Evolutionary conservation across 2,113 vertebrate species (phyloP).

Genomic region (Eclectus roratus): DNA sequence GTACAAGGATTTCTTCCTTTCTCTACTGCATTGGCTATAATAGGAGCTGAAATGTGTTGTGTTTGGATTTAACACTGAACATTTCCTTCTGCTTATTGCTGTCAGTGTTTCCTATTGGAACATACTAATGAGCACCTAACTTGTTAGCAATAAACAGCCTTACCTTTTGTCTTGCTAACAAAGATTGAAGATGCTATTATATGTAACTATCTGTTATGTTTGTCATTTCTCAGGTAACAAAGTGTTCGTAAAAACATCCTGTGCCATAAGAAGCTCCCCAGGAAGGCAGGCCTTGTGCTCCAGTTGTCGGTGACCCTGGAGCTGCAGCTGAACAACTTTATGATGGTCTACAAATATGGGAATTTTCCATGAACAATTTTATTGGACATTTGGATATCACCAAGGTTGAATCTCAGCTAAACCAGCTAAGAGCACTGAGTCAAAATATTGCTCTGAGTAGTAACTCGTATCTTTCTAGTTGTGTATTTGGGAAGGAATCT

Average conservation of each 20-base stretch:
- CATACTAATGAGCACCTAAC: slow-evolving; percentile 30
- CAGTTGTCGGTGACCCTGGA: neutral
- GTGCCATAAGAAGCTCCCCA: neutral
- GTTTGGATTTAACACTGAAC: neutral
- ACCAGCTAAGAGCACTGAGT: slow-evolving; percentile 33
- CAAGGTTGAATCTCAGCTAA: slow-evolving; percentile 33
- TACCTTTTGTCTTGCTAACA: slow-evolving; percentile 34
- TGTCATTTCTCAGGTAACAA: slow-evolving; percentile 62
- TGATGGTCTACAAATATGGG: neutral
- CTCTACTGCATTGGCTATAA: neutral
- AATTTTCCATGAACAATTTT: slow-evolving; percentile 56
- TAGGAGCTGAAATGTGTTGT: neutral
- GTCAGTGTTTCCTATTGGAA: neutral
- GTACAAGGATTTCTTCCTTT: neutral
- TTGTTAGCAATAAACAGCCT: slow-evolving; percentile 48
- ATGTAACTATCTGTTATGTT: slow-evolving; percentile 47
- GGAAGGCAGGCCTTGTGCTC: neutral
- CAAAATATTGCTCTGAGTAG: neutral
- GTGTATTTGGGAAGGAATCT: slow-evolving; percentile 11
- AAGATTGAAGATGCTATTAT: slow-evolving; percentile 22
- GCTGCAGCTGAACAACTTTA: slow-evolving; percentile 38
- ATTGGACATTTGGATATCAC: slow-evolving; percentile 44
- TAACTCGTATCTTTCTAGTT: slow-evolving; percentile 19
- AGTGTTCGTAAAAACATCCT: slow-evolving; percentile 38
- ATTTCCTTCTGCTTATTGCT: neutral